These are phyloP conservation scores for Montipora cactus DNA, from an alignment of 64 coral and sea anemone species.

Conservation along the genomic window DNA sequence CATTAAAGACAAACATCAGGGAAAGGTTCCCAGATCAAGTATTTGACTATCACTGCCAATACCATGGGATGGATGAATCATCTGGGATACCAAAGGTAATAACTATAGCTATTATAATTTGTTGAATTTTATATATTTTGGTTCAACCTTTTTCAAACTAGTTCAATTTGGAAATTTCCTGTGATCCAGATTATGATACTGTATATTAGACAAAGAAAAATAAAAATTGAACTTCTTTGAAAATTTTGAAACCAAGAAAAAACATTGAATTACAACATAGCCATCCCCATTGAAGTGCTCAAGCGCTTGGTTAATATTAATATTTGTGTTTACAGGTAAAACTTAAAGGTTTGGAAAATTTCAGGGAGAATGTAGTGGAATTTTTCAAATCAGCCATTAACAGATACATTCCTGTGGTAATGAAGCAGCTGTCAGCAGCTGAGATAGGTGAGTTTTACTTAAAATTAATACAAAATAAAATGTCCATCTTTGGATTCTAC, in stretches of 20 bases:
- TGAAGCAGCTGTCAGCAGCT: conserved; percentile 46
- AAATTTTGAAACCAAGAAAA: too few species aligned
- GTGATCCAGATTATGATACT: too few species aligned
- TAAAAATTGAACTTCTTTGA: too few species aligned
- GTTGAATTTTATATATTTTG: background rate
- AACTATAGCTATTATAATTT: background rate
- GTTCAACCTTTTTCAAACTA: too few species aligned
- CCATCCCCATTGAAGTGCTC: too few species aligned
- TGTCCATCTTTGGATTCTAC: too few species aligned
- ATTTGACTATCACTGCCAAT: conserved; percentile 82
- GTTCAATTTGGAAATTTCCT: too few species aligned
- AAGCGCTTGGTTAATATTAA: too few species aligned
- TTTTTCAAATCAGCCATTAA: conserved; percentile 76
- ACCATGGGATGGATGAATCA: conserved; percentile 76
- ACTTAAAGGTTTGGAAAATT: conserved; percentile 78
- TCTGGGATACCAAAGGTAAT: conserved; percentile 79
- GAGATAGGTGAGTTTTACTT: conserved; percentile 62
- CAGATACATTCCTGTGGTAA: conserved; percentile 57
- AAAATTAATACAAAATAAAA: too few species aligned
- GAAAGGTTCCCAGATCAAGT: conserved; percentile 66
- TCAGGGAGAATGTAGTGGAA: conserved; percentile 64
- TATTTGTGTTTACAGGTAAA: conserved; percentile 56
- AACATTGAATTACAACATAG: too few species aligned
- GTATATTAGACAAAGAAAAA: too few species aligned
- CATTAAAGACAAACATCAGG: conserved; percentile 75